Percentiles rank a stretch among this genome's conserved stretches.
Conservation (phyloP, 30 jellyfish, hydroid and myxozoan genomes). For the Morbakka virulenta region DNA sequence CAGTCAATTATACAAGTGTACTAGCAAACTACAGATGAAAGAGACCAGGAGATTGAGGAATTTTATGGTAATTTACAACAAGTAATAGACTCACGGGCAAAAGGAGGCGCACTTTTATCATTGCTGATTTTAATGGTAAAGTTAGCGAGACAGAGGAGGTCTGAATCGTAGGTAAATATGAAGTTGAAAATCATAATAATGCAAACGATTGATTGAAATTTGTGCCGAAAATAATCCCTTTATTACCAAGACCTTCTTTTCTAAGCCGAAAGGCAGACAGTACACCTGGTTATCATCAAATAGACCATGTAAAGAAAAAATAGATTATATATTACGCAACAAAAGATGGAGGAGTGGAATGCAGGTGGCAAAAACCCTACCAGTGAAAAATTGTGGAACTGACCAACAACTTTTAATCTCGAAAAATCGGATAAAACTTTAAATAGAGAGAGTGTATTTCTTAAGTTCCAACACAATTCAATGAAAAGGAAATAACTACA, state of each 20-base stretch:
- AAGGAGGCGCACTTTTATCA: too few relatives aligned
- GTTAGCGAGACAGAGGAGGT: too few relatives aligned
- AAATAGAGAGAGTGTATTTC: not conserved
- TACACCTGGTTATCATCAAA: constrained; percentile 21
- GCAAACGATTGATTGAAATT: not conserved
- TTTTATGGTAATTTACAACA: too few relatives aligned
- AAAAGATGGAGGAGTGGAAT: not conserved
- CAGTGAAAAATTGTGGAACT: constrained; percentile 22
- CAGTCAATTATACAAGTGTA: too few relatives aligned
- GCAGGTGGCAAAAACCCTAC: constrained; percentile 9
- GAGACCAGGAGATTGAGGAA: too few relatives aligned
- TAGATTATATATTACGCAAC: constrained; percentile 12
- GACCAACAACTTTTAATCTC: constrained; percentile 18
- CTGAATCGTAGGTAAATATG: not conserved
- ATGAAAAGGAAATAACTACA: constrained; percentile 2
- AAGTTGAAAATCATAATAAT: not conserved
- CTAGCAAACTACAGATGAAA: too few relatives aligned
- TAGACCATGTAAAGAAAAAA: not conserved
- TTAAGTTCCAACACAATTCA: constrained; percentile 18
- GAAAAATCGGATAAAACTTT: not conserved
- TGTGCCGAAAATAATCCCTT: too few relatives aligned
- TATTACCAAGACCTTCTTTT: too few relatives aligned
- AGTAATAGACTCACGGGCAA: too few relatives aligned
- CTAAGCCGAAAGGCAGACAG: constrained; percentile 9
- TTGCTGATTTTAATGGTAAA: too few relatives aligned